phyloP scores from a whole-genome alignment of 30 jellyfish, hydroid and myxozoan genomes.

The Catostylus mosaicus region DNA sequence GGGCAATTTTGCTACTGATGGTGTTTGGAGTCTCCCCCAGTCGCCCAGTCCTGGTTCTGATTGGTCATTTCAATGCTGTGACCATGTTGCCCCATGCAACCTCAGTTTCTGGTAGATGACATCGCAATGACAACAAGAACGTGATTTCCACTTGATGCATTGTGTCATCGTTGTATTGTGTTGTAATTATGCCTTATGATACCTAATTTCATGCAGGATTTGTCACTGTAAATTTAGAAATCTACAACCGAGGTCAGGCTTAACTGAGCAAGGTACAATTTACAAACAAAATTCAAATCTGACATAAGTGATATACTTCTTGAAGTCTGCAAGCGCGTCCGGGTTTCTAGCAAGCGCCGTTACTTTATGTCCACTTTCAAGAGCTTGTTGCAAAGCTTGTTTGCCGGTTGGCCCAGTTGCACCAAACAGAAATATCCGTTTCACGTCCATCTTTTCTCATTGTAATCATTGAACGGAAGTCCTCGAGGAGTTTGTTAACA shows the following conservation, averaged over 20 bases:
- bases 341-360: slow-evolving; percentile 66
- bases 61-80: no score
- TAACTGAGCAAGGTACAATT: not conserved
- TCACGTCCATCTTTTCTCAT: slow-evolving; percentile 22
- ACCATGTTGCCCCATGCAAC: no score
- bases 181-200: not conserved
- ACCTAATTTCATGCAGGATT: not conserved
- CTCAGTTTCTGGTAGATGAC: no score
- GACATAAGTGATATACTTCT: not conserved
- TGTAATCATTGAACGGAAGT: no score
- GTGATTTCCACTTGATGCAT: not conserved
- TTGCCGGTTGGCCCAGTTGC: slow-evolving; percentile 64
- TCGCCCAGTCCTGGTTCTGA: no score
- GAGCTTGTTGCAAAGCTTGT: slow-evolving; percentile 49
- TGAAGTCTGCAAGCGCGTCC: slow-evolving; percentile 28
- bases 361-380: slow-evolving; percentile 50
- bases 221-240: not conserved
- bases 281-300: not conserved
- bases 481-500: no score
- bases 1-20: no score
- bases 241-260: no score
- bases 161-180: not conserved
- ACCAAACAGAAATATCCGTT: slow-evolving; percentile 46
- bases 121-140: no score
- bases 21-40: no score